phyloP scores from a whole-genome alignment of 2,888 invertebrate genomes.

The Microctonus hyperodae region DNA sequence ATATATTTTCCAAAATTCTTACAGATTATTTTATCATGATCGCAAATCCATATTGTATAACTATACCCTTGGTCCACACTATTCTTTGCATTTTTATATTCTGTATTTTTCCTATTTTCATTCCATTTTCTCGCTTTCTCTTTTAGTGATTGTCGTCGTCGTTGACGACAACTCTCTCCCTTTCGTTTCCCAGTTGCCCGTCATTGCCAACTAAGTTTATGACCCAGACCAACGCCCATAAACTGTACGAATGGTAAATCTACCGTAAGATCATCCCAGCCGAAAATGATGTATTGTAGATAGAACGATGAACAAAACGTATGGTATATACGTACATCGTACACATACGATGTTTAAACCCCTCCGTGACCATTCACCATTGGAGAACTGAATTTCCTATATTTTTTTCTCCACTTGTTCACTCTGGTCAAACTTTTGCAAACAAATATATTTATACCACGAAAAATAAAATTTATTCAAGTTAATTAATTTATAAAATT shows the following conservation, averaged over 20 bases:
- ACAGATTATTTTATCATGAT: no score
- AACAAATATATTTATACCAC: background rate
- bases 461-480: no score
- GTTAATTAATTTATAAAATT: no score
- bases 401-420: background rate
- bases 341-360: conserved; percentile 12
- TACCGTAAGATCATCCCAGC: conserved; percentile 64
- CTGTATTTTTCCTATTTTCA: conserved; percentile 19
- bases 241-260: conserved; percentile 64
- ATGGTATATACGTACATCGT: conserved; percentile 9
- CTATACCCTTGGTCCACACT: no score
- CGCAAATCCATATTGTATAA: no score
- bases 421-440: background rate
- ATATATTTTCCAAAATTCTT: no score
- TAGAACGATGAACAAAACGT: conserved; percentile 37
- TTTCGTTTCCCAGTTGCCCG: conserved; percentile 50
- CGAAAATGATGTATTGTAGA: conserved; percentile 64
- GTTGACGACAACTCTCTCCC: conserved; percentile 40
- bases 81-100: no score
- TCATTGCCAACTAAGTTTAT: conserved; percentile 64
- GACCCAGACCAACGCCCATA: conserved; percentile 62
- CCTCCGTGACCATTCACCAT: conserved; percentile 11
- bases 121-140: conserved; percentile 32
- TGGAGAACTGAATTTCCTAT: background rate
- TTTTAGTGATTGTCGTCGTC: conserved; percentile 33